phyloP scores from a whole-genome alignment of 2,113 vertebrate genomes.

The Phocoena sinus region DNA sequence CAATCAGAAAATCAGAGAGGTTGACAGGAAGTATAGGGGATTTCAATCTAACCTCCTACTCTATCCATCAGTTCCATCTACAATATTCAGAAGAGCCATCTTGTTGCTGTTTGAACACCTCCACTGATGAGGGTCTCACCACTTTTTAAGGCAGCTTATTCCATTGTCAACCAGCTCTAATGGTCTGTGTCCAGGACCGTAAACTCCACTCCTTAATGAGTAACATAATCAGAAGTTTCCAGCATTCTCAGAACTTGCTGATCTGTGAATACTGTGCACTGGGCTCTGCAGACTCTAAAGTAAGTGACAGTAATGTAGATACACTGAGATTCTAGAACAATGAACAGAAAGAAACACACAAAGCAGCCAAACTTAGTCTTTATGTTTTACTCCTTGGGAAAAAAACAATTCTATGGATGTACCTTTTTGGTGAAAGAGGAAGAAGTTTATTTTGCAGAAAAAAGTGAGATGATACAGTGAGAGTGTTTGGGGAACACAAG shows the following conservation, averaged over 20 bases:
- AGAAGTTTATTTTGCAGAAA: neutral
- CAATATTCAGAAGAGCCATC: too few species aligned
- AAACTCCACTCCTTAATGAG: neutral
- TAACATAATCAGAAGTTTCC: neutral
- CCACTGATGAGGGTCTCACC: neutral
- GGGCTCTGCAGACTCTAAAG: neutral
- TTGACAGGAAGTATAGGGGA: neutral
- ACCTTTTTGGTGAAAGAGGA: neutral
- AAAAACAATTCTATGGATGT: neutral
- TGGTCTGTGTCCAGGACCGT: fast-evolving
- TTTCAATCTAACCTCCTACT: neutral
- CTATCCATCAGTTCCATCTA: neutral
- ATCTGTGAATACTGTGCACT: neutral
- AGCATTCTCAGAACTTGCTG: neutral
- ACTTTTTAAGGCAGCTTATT: neutral
- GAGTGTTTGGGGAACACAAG: neutral
- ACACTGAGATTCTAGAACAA: neutral
- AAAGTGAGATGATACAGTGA: neutral
- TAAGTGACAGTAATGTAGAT: neutral
- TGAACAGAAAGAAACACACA: neutral
- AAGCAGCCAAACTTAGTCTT: neutral
- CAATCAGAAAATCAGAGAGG: neutral
- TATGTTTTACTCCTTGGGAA: neutral
- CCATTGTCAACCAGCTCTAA: neutral
- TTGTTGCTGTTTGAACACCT: neutral